phyloP scores from a whole-genome alignment of 2,888 invertebrate species.

The Willowsia nigromaculata region DNA sequence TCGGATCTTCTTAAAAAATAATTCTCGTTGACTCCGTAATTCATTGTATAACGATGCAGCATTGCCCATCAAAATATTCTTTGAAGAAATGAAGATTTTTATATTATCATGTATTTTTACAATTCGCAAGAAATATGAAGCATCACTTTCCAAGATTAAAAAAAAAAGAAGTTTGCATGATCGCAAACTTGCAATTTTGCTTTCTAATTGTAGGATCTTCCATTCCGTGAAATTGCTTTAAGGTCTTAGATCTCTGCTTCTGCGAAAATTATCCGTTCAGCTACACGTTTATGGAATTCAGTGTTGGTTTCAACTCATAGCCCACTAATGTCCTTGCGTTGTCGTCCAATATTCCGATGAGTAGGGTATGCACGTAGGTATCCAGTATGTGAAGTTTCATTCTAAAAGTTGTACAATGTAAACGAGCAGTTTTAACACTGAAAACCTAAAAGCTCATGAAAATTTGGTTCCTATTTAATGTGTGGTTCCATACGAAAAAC shows the following conservation, averaged over 20 bases:
- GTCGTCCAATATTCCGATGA: no score
- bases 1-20: neutral
- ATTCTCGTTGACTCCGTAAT: neutral
- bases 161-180: neutral
- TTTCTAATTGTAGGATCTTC: neutral
- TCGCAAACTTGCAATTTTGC: neutral
- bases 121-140: neutral
- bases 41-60: neutral
- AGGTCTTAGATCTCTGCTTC: neutral
- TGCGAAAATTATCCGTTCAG: neutral
- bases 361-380: no score
- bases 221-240: neutral
- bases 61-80: neutral
- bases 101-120: neutral
- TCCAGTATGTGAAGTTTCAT: no score
- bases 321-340: no score
- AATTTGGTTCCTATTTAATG: neutral
- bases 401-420: no score
- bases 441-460: neutral
- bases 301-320: no score
- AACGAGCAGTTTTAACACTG: no score
- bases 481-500: constrained; percentile 1
- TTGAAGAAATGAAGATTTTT: neutral
- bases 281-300: no score
- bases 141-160: neutral